Evolutionary conservation across 2,888 invertebrate species (phyloP).

Genomic region (Chymomyza fuscimana): DNA sequence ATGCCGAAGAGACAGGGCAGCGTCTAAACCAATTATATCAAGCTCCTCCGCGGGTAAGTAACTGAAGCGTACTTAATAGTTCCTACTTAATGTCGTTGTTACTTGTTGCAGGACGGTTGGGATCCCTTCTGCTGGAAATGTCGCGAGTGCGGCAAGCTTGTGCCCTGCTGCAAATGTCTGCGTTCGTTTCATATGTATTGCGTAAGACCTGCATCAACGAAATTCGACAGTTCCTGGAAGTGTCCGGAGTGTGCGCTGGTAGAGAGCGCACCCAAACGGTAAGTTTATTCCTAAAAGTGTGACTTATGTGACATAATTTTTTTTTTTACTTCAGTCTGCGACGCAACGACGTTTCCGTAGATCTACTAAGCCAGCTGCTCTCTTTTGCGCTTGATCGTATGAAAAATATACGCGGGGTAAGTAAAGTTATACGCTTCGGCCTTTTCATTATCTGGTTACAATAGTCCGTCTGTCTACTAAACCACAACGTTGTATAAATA

Average conservation of each 20-base stretch:
- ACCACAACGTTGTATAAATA: background rate
- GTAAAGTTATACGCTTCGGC: constrained; percentile 49
- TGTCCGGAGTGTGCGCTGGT: constrained; percentile 92
- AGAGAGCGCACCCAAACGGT: constrained; percentile 79
- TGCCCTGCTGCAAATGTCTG: constrained; percentile 90
- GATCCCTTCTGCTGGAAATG: constrained; percentile 96
- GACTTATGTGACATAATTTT: background rate
- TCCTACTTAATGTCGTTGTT: background rate
- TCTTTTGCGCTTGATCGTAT: constrained; percentile 90
- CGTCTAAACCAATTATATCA: constrained; percentile 61
- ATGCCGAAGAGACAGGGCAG: constrained; percentile 37
- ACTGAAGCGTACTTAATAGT: background rate
- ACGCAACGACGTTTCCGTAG: constrained; percentile 71
- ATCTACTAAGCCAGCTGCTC: constrained; percentile 88
- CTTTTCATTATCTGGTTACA: constrained; percentile 7
- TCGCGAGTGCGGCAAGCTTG: constrained; percentile 84
- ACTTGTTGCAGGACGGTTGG: constrained; percentile 79
- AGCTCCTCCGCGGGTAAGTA: constrained; percentile 70
- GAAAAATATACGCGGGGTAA: constrained; percentile 90
- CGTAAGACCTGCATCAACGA: constrained; percentile 81
- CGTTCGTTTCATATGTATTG: constrained; percentile 92
- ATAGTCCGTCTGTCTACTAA: background rate
- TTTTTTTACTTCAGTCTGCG: constrained; percentile 54
- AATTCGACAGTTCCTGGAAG: constrained; percentile 84
- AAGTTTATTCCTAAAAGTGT: constrained; percentile 21